A percentile compares a stretch with the other conserved stretches of the same genome.
These are phyloP conservation scores for Brachionus paranguensis DNA, from an alignment of 1,140 invertebrate species.

Conservation along the genomic window DNA sequence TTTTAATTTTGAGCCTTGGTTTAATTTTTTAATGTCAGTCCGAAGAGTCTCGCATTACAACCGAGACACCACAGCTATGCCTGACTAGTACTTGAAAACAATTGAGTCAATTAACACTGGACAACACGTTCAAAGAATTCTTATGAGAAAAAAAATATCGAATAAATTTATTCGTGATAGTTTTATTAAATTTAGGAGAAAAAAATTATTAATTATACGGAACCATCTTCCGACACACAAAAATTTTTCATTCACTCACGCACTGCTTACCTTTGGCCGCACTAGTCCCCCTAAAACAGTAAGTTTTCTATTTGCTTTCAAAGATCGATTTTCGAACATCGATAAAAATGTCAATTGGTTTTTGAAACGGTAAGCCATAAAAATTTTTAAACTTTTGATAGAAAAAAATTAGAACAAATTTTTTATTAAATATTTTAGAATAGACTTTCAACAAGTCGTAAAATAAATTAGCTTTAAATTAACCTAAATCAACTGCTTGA, in stretches of 20 bases:
- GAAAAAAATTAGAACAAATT: background rate
- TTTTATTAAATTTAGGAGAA: background rate
- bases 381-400: background rate
- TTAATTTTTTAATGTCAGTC: background rate
- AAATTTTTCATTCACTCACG: background rate
- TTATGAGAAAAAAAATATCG: background rate
- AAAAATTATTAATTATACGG: background rate
- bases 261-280: background rate
- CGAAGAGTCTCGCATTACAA: background rate
- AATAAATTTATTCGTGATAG: background rate
- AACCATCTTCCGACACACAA: background rate
- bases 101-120: background rate
- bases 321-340: background rate
- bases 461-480: constrained; percentile 22
- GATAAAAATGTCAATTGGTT: constrained; percentile 12
- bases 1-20: background rate
- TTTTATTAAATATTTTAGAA: background rate
- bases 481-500: background rate
- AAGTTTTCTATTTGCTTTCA: background rate
- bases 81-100: background rate
- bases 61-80: constrained; percentile 5
- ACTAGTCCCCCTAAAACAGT: background rate
- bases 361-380: constrained; percentile 18
- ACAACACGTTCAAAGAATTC: background rate
- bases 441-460: background rate